Base-by-base conservation (phyloP, 2,888 invertebrate genomes). In the Cloeon dipterum region DNA sequence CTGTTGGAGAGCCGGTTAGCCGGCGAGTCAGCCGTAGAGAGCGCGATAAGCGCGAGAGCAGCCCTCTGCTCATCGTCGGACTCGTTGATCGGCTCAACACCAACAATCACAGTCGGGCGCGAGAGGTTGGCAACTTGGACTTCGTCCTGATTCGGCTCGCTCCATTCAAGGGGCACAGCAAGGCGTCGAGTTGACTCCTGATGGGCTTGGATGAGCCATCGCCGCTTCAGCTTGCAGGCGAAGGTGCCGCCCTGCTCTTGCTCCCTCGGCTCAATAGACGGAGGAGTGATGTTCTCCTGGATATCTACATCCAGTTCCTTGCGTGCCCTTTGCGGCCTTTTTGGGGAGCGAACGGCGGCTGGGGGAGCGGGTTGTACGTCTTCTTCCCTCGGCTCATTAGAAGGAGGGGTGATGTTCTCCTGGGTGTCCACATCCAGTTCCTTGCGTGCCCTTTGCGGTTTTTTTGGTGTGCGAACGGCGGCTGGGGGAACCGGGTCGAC, bases 21-120 rank as follows among this genome's bases (percentile, higher is more conserved):
- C n/a, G n/a, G n/a, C n/a, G n/a, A n/a, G n/a, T n/a, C n/a, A n/a
- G n/a, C n/a, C n/a, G n/a, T n/a, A n/a, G n/a, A n/a, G n/a, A 70
- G 49, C 49, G 69, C 65, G 51, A 70, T 68, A 16, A 70, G 52
- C 26, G 69, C 69, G 49, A 70, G 57, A 26, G 69, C 69, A 17
- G 68, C 67, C 42, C 68, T 56, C 61, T 67, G 66, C 46, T 68
- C 14, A 8, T 8, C 14, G 10, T 29, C 29, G 5, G n/a, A 10
- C 8, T 10, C 7, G 16, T 29, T 37, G 10, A 37, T 32, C 20
- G 32, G 26, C 29, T 32, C 21, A 3, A 32, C 20, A 20, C 37
- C 37, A 29, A 32, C 32, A 32, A 66, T 45, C 19, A 66, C 66
- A 3, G 65, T 63, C 1, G 66, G 66, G 42, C 66, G 57, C 32